Evolutionary conservation across 2,113 vertebrate genomes (phyloP), one percentile per base, ranked within the genome.

Genomic region (Seriola dumerili): DNA sequence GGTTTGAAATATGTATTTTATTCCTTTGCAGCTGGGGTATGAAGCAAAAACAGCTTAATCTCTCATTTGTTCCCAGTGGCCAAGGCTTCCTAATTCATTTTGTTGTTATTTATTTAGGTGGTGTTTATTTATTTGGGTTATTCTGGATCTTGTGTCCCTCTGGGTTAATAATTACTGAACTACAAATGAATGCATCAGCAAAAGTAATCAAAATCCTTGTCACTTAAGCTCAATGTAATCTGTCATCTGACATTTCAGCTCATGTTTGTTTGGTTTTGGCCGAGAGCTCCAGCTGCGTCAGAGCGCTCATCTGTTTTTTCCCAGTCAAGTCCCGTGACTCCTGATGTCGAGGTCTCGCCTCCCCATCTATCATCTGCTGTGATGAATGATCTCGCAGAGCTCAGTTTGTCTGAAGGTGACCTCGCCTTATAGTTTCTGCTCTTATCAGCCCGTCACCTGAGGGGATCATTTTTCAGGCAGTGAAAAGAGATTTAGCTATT

Each of bases 401-500:
- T 75, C 72, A 70, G 80, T 89, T 82, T 79, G 82, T 79, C 80
- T 77, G 81, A 89, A 89, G 87, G 87, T 89, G 85, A 90, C 87
- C 87, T 75, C 42, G 16, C 78, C 83, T 80, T 63, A 21, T 69
- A 65, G 80, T 76, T 69, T 78, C 67, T 58, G 73, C 75, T 76
- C 72, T 65, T 79, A 85, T 86, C 87, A 71, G 76, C 55, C 80
- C 64, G 77, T 83, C 87, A 89, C 42, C 57, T n/a, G 5, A 36
- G 6, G 32, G 65, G 52, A 71, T 86, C 21, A 6, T 80, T 87
- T 82, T 70, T 87, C 76, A 75, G 32, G 80, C 59, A 72, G 52
- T 38, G 40, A 9, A 55, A 76, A 72, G 34, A 74, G 38, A 67
- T 62, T 73, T 42, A 10, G 54, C 34, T 0, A 12, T 81, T 74